Base-by-base conservation (phyloP, 1,140 invertebrate species). In the Diprion similis region DNA sequence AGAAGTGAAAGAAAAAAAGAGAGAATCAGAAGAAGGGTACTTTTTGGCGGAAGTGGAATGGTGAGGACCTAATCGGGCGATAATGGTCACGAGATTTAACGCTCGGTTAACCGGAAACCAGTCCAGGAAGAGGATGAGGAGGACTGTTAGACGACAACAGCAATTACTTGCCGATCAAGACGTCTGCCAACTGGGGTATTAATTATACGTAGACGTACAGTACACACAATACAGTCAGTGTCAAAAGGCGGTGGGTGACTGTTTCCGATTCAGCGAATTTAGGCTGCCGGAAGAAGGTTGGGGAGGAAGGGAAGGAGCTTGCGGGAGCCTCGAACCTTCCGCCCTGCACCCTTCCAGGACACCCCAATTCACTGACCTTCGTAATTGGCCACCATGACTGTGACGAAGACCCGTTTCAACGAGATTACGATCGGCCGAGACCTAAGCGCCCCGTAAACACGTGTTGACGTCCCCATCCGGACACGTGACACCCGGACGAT, bases 341-440 rank as follows among this genome's bases (percentile, higher is more conserved):
- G n/a, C 51, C 51, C 51, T 59, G 11, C 51, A 59, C 51, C 51
- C 51, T 59, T 13, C 51, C 3, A 6, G 7, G 51, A 13, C 51
- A 59, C 51, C 51, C 51, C 51, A 17, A 15, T 59, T 17, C 51
- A 59, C 3, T 17, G 51, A 59, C 51, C 51, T 59, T 17, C 11
- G 51, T 59, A 59, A 59, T 59, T 59, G 51, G 51, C n/a, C 51
- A 17, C 11, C 51, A 17, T 17, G 51, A 59, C 51, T 59, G 24
- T 37, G 51, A 59, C 51, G 51, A 59, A 59, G 51, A 59, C 51
- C 51, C 51, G 51, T 17, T 59, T 59, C 51, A 59, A 59, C 51
- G 8, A 59, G 51, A 59, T 59, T 59, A 59, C 11, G 51, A 59
- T 59, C 51, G n/a, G 51, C n/a, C 11, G 9, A 59, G 51, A 13